Base-by-base conservation (phyloP, 2,797 vertebrate genomes). In the Calcarius lapponicus region DNA sequence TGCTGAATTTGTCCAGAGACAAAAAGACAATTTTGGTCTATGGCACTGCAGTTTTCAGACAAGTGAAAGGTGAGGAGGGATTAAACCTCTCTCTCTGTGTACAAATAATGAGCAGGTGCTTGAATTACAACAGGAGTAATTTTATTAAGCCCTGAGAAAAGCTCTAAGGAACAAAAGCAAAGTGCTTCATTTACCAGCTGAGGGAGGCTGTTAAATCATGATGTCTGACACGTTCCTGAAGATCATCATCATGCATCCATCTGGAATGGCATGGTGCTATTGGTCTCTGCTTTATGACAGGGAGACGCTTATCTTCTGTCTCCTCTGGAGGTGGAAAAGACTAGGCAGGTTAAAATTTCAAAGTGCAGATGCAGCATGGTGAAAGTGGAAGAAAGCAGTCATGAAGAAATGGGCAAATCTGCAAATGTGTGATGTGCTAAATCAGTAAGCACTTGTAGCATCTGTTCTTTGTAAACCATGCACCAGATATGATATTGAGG, bases 191-290 rank as follows among this genome's bases (percentile, higher is more conserved):
- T 72, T 60, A 48, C 32, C 13, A 53, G 17, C 13, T 11, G 11
- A 62, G 18, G 7, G 13, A 45, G 14, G n/a, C 6, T n/a, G 12
- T 66, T 92, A 67, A 56, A 51, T 71, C n/a, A 19, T 5, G 7
- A 5, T 50, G 22, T 20, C 9, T 38, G 65, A 54, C 6, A 0
- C 0, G 0, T 22, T 93, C 28, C 24, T 76, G 42, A 74, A 57
- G 38, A 54, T 38, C 2, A 1, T 34, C 13, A 53, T 34, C 1
- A 1, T 45, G 45, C 32, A 53, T 47, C 58, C 12, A 28, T 67
- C 61, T 50, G 47, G 54, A 86, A 71, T 32, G 32, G 29, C 18
- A 17, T 0, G 4, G 17, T 32, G 7, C 51, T 66, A 70, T 3
- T 61, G 71, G 65, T 72, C 61, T 89, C 43, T 70, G 28, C 31